Evolutionary conservation across 1,140 invertebrate species (phyloP).

Genomic region (Eumaeus atala): DNA sequence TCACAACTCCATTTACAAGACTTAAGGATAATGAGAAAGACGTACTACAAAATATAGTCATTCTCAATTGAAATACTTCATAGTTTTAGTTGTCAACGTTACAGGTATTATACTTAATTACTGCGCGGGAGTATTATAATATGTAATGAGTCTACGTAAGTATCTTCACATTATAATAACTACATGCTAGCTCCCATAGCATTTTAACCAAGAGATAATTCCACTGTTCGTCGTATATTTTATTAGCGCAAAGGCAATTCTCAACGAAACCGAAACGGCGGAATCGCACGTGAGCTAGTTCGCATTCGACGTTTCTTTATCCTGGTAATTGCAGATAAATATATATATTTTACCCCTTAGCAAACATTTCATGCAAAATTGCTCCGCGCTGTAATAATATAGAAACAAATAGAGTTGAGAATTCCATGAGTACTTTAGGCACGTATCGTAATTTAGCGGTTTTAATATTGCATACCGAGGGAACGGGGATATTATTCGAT

Average conservation of each 20-base stretch:
- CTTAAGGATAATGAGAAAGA: background rate
- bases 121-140: background rate
- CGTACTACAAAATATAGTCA: background rate
- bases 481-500: constrained; percentile 67
- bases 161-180: constrained; percentile 6
- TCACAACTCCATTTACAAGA: background rate
- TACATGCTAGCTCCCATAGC: constrained; percentile 1
- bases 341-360: constrained; percentile 9
- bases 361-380: constrained; percentile 13
- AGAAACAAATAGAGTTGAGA: constrained; percentile 21
- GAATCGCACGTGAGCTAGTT: constrained; percentile 10
- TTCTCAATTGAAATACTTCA: background rate
- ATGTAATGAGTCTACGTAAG: background rate
- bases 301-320: constrained; percentile 16
- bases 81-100: background rate
- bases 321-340: constrained; percentile 16
- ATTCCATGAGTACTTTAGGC: constrained; percentile 19
- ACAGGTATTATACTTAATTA: constrained; percentile 5
- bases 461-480: constrained; percentile 49
- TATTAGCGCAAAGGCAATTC: background rate
- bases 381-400: background rate
- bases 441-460: constrained; percentile 38
- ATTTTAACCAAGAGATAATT: background rate
- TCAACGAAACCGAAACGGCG: constrained; percentile 4
- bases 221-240: background rate